A percentile compares a stretch with the other conserved stretches of the same genome.
Evolutionary conservation across 2,888 invertebrate genomes (phyloP).

Genomic region (Mesopsocus fuscifrons): DNA sequence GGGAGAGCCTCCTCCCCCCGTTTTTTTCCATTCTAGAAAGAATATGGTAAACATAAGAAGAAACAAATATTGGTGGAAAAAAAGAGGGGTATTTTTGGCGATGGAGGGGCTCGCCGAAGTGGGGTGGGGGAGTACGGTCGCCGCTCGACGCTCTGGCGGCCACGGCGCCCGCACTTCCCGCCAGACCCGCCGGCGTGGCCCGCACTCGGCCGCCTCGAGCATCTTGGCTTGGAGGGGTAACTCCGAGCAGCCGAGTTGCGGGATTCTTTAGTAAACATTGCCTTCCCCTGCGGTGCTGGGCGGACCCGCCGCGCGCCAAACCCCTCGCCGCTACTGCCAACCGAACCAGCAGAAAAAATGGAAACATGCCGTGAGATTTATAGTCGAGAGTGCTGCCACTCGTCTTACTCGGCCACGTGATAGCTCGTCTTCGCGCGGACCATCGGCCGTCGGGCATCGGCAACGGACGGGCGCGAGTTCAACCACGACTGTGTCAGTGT

Average conservation of each 20-base stretch:
- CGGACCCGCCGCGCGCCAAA: neutral
- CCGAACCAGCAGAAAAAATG: constrained; percentile 21
- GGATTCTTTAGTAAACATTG: constrained; percentile 10
- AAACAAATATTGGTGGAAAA: constrained; percentile 10
- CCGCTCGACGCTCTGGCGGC: neutral
- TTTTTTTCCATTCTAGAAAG: neutral
- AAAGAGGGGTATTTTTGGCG: constrained; percentile 8
- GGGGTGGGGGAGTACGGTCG: constrained; percentile 13
- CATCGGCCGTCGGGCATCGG: constrained; percentile 1
- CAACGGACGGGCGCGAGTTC: neutral
- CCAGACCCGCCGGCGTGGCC: neutral
- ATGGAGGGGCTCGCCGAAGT: constrained; percentile 1
- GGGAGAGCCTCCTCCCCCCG: constrained; percentile 4
- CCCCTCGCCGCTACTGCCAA: constrained; percentile 2
- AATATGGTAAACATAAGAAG: constrained; percentile 11
- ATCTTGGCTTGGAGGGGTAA: too few species aligned
- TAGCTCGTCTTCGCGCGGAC: neutral
- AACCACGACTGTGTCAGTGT: neutral
- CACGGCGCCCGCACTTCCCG: neutral
- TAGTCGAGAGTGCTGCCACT: neutral
- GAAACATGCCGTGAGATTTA: constrained; percentile 20
- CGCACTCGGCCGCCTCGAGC: neutral
- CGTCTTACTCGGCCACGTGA: neutral
- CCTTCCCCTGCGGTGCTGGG: constrained; percentile 4
- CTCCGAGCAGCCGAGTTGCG: too few species aligned